Evolutionary conservation across 2,113 vertebrate species (phyloP), one percentile per base, ranked within the genome.

Genomic region (Hirundichthys speculiger): DNA sequence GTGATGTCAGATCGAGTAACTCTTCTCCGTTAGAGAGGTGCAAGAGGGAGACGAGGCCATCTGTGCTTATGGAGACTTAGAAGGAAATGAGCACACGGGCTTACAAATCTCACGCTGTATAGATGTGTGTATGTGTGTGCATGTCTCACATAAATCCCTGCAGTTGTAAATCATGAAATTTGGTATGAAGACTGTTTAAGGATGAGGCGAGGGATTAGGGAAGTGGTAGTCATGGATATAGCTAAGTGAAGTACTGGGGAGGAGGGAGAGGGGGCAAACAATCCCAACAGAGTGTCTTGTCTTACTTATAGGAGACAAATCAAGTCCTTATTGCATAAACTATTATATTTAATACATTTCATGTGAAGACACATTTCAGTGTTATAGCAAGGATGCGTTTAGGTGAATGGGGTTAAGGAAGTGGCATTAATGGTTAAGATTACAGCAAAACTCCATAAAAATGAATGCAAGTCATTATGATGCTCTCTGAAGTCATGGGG

Each of bases 1-100:
- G 70, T 88, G 68, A 84, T 67, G 72, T 86, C 75, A 77, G 69
- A 69, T 47, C 19, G 13, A 71, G 64, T 76, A 50, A 77, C 25
- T 52, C 57, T 46, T 69, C n/a, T 58, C 48, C 16, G 58, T 58
- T 65, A 65, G 49, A 54, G 24, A 72, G 45, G 64, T 13, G 8
- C 59, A 25, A 55, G 43, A 58, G 63, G 40, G 56, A 73, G 78
- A 65, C 46, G 59, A 49, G 52, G 56, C 69, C 67, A 77, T 84
- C 69, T 83, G 77, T 75, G 69, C 55, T 55, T 10, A 27, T 74
- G 51, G 38, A 73, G 45, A 40, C 60, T 77, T 53, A 63, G 58
- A 65, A 62, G 70, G 55, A 74, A 63, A 61, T 21, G 18, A 74
- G 30, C 30, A 63, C 47, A 66, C 40, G 24, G 19, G 59, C 57